Evolutionary conservation across 2,113 vertebrate species (phyloP), one percentile per base, ranked within the genome.

Genomic region (Odocoileus virginianus): DNA sequence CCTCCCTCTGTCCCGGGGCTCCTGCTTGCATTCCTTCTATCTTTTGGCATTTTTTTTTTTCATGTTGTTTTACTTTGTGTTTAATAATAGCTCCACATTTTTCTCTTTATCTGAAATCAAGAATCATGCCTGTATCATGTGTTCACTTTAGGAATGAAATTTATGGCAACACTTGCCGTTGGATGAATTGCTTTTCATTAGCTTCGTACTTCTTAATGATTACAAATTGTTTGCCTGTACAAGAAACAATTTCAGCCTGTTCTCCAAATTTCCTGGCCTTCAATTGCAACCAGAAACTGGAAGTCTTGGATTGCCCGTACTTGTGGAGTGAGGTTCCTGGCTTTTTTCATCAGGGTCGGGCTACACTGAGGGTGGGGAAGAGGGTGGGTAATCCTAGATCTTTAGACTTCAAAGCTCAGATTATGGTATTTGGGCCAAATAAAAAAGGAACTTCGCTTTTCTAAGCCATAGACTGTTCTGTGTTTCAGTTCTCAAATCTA

Each of bases 221-320:
- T 96, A 96, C 91, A 95, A 84, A 96, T 91, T 95, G 91, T 95
- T 95, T 92, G 89, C 85, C 93, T 91, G 61, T 54, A 47, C 43
- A 43, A 95, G 86, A 94, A 92, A 91, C 45, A 74, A 58, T 93
- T 79, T 76, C 78, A 79, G 88, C 88, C 67, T n/a, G 57, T 76
- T 85, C 54, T 88, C 74, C 25, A 28, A 54, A 93, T 67, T 55
- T 87, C 88, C 86, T 91, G 50, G 67, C 87, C 54, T 90, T 93
- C 94, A 58, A 57, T 4, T 89, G 61, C 96, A 93, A n/a, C 85
- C 94, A 96, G 92, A 93, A 94, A 64, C 92, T 64, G 40, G n/a
- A 86, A 97, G 57, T 10, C 71, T 82, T 71, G 27, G 52, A 36
- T 81, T 60, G 95, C 36, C 71, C 2, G 0, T 15, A 7, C 8